phyloP scores from a whole-genome alignment of 2,888 invertebrate species.

The Drosophila stalkeri region DNA sequence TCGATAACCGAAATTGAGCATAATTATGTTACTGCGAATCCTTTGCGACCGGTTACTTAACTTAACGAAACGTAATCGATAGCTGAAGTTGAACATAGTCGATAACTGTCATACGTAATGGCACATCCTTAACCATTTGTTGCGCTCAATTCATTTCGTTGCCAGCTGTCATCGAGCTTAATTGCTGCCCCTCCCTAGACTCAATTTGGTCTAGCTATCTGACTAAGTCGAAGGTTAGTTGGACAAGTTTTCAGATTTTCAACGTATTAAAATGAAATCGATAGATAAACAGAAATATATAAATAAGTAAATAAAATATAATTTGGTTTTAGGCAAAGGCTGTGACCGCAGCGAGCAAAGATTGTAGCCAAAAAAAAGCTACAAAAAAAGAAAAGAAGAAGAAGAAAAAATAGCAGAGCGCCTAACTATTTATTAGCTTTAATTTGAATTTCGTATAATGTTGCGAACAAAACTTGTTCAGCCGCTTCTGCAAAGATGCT shows the following conservation, averaged over 20 bases:
- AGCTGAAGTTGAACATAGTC: too few relatives aligned
- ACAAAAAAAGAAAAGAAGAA: slow-evolving; percentile 24
- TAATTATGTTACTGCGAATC: not conserved
- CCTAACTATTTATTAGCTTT: slow-evolving; percentile 80
- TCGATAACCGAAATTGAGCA: too few relatives aligned
- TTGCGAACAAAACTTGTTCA: slow-evolving; percentile 68
- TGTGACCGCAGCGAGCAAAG: slow-evolving; percentile 28
- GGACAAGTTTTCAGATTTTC: slow-evolving; percentile 64
- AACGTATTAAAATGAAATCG: slow-evolving; percentile 59
- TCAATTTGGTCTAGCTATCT: slow-evolving; percentile 27
- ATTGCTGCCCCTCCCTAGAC: slow-evolving; percentile 26
- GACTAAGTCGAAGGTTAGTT: slow-evolving; percentile 61
- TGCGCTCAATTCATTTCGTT: slow-evolving; percentile 7
- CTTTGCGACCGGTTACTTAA: not conserved
- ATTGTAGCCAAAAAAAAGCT: slow-evolving; percentile 33
- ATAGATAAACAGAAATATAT: slow-evolving; percentile 21
- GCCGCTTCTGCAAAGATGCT: slow-evolving; percentile 74
- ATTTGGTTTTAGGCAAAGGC: slow-evolving; percentile 50
- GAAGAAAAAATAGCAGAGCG: slow-evolving; percentile 27
- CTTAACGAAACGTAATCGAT: not conserved
- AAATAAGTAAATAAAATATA: slow-evolving; percentile 58
- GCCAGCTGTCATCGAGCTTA: not conserved
- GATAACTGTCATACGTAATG: not conserved
- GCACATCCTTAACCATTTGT: not conserved
- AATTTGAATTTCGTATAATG: slow-evolving; percentile 77